phyloP scores from a whole-genome alignment of 2,888 invertebrate species.

The Apodemia mormo region DNA sequence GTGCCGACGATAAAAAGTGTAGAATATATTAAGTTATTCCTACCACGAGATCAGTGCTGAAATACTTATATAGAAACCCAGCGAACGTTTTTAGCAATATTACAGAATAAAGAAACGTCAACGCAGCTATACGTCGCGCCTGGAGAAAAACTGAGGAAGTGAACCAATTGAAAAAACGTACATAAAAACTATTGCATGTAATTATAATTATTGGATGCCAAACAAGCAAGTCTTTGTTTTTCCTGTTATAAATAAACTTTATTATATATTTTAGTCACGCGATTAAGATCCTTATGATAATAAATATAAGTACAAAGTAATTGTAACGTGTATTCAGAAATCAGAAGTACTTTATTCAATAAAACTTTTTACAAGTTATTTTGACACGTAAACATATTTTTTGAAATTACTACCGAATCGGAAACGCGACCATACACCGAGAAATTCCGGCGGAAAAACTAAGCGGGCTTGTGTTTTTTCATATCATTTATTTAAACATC shows the following conservation, averaged over 20 bases:
- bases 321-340: neutral
- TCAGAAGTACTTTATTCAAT: no score
- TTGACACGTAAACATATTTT: no score
- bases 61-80: neutral
- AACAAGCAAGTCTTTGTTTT: conserved; percentile 8
- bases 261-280: conserved; percentile 10
- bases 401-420: no score
- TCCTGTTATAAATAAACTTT: conserved; percentile 11
- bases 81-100: neutral
- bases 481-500: no score
- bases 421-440: no score
- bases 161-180: conserved; percentile 13
- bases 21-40: no score
- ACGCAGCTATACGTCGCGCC: neutral
- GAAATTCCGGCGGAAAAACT: no score
- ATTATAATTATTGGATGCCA: conserved; percentile 16
- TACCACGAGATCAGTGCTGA: neutral
- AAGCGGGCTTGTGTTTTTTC: no score
- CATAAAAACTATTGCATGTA: conserved; percentile 19
- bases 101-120: neutral
- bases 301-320: neutral
- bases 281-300: neutral
- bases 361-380: no score
- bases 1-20: no score
- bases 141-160: conserved; percentile 8